Conservation (phyloP, 2,113 vertebrate genomes). For the Phalacrocorax pelagicus region DNA sequence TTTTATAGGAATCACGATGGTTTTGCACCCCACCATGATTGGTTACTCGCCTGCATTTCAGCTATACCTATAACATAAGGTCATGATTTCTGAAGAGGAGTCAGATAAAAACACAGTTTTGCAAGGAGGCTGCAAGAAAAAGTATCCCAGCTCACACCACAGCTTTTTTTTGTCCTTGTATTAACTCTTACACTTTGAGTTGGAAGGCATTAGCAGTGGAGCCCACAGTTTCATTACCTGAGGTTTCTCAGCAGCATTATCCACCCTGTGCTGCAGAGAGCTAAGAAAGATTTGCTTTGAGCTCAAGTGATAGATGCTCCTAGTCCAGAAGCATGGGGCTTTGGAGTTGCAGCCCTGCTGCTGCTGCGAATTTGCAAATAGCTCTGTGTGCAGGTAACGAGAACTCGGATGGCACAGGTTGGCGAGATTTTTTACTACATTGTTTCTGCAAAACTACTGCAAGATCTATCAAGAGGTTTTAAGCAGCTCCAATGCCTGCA, state of each 20-base stretch:
- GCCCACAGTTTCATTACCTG: not conserved
- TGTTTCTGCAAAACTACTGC: not conserved
- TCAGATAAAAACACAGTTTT: not conserved
- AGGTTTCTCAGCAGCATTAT: not conserved
- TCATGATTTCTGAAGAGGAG: not conserved
- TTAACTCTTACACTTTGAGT: not conserved
- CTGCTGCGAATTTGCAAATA: conserved; percentile 17
- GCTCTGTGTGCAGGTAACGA: not conserved
- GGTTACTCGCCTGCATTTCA: not conserved
- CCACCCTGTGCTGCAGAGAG: not conserved
- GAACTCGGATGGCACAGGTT: not conserved
- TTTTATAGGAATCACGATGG: not conserved
- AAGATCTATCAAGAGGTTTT: not conserved
- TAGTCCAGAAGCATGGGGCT: not conserved
- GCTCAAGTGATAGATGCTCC: conserved; percentile 2
- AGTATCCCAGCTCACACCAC: not conserved
- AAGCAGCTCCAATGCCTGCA: not conserved
- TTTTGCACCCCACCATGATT: not conserved
- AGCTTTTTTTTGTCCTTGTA: not conserved
- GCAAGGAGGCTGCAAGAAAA: not conserved
- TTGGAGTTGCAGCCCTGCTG: not conserved
- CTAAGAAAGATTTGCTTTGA: not conserved
- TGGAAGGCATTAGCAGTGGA: not conserved
- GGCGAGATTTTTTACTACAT: not conserved
- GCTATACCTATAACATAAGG: not conserved